These are phyloP conservation scores for Periplaneta americana DNA, from an alignment of 1,140 invertebrate genomes.

Conservation along the genomic window DNA sequence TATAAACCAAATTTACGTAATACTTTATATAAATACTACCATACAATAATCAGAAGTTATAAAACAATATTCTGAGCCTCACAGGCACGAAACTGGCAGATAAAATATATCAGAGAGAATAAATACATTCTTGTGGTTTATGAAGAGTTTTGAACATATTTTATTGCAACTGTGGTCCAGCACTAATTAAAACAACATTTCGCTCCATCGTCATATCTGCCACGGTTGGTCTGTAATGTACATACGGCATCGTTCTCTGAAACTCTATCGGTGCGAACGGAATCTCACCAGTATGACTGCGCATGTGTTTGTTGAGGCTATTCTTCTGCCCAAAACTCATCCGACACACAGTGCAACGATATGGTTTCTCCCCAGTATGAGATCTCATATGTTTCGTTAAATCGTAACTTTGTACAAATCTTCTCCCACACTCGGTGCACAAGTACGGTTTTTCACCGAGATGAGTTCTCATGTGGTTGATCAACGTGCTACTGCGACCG, in stretches of 20 bases:
- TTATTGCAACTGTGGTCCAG: neutral
- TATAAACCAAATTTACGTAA: neutral
- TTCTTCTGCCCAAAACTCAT: neutral
- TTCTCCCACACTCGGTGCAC: neutral
- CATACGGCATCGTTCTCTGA: neutral
- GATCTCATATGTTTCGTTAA: neutral
- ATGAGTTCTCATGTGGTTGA: conserved; percentile 5
- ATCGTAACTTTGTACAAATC: neutral
- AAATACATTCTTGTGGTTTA: neutral
- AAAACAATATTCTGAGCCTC: neutral
- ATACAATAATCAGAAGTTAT: neutral
- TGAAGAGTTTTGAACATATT: neutral
- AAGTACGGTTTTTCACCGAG: conserved; percentile 1
- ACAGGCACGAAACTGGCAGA: neutral
- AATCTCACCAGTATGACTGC: conserved; percentile 4
- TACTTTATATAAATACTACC: neutral
- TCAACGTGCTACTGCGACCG: neutral
- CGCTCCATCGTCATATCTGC: neutral
- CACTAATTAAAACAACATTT: neutral
- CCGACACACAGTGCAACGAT: neutral
- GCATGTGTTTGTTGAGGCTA: neutral
- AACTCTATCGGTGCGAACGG: neutral
- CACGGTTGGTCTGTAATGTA: neutral
- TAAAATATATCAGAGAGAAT: neutral
- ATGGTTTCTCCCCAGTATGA: conserved; percentile 5